Conservation (phyloP, 2,113 vertebrate genomes). For the Sterrhoptilus dennistouni region DNA sequence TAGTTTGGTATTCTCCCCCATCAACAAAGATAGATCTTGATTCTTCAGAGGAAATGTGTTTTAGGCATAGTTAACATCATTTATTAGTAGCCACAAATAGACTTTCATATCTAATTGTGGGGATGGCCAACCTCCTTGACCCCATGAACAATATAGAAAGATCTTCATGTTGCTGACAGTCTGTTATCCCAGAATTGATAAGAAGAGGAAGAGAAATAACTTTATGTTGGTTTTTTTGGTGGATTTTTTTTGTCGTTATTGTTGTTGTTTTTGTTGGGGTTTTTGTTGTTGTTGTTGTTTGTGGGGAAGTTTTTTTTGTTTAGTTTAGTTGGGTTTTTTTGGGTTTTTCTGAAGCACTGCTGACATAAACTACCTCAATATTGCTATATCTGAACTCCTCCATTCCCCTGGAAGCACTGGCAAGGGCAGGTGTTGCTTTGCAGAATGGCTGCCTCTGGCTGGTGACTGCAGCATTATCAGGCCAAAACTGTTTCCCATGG, state of each 20-base stretch:
- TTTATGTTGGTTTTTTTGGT: accelerated
- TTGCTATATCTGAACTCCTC: background rate
- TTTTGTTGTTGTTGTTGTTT: background rate
- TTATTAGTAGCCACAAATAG: background rate
- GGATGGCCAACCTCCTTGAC: background rate
- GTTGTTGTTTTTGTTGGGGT: too few relatives aligned
- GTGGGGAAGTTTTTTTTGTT: too few relatives aligned
- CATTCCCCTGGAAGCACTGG: background rate
- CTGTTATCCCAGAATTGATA: background rate
- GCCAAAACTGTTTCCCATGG: background rate
- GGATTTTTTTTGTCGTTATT: background rate
- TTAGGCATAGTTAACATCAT: background rate
- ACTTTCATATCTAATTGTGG: background rate
- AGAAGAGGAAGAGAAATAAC: background rate
- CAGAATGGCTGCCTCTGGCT: background rate
- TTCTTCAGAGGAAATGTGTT: background rate
- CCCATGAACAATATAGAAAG: background rate
- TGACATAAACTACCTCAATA: accelerated
- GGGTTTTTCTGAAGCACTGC: background rate
- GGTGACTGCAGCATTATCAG: background rate
- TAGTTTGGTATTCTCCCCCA: conserved; percentile 1
- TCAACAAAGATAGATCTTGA: background rate
- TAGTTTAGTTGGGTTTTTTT: too few relatives aligned
- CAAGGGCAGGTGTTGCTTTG: background rate
- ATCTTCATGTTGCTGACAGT: background rate